Evolutionary conservation across 2,888 invertebrate species (phyloP), one percentile per base, ranked within the genome.

Genomic region (Heliconius ismenius): DNA sequence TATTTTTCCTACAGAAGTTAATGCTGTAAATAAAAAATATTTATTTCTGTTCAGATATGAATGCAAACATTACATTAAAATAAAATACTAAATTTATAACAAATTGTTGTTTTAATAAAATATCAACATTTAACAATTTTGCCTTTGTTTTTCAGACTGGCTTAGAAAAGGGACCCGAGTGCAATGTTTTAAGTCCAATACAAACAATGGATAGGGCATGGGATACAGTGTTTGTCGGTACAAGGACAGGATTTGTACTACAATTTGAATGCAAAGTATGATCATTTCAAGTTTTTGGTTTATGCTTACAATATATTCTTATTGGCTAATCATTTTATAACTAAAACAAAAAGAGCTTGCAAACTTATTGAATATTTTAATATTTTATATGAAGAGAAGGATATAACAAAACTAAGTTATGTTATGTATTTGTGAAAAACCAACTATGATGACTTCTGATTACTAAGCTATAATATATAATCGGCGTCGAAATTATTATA

Each of bases 141-240:
- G 18, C 18, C 18, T 63, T 43, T 58, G 77, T 63, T 78, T 90
- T 92, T 76, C 88, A 95, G 95, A 95, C 92, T 72, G 95, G 95
- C 0, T 83, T 92, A 76, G 94, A 95, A 83, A 91, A 95, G 75
- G 91, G 95, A 6, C 92, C 93, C 2, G 93, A 94, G 64, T 93
- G 94, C 79, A 91, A 94, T 80, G 90, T 96, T 2, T 92, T 95
- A 10, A 96, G 95, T 84, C 96, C 96, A 0, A 94, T 97, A 79
- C 97, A 97, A 84, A 96, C 97, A 26, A 96, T 97, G 95, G 97
- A 97, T 81, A 91, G 95, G 43, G 95, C 95, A 1, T 97, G 97
- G 97, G 95, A 95, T 80, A 95, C 95, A 9, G 94, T 97, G 60
- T 97, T 96, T 84, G 95, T 97, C 54, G 97, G 97, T 64, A 96